A percentile compares a stretch with the other conserved stretches of the same genome.
These are phyloP conservation scores for Phaedon cochleariae DNA, from an alignment of 2,888 invertebrate genomes.

Conservation along the genomic window DNA sequence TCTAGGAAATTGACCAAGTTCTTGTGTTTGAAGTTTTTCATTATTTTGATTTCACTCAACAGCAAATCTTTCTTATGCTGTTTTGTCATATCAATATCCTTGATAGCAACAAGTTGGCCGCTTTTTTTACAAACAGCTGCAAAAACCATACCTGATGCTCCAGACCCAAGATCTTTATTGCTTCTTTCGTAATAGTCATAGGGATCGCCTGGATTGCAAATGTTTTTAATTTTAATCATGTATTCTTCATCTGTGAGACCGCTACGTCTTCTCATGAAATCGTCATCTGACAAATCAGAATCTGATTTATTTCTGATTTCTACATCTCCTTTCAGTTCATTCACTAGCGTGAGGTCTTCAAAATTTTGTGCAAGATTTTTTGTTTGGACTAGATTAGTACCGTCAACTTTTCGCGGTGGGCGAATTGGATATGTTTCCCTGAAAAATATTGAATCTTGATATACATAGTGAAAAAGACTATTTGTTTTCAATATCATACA, in stretches of 20 bases:
- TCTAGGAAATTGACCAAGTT: conserved; percentile 94
- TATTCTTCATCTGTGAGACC: conserved; percentile 77
- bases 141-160: conserved; percentile 92
- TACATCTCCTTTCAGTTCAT: conserved; percentile 56
- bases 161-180: conserved; percentile 87
- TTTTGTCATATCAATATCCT: conserved; percentile 93
- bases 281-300: conserved; percentile 48
- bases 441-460: not conserved
- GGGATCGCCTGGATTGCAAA: conserved; percentile 87
- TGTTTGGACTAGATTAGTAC: conserved; percentile 49
- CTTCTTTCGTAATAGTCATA: conserved; percentile 78
- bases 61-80: conserved; percentile 97
- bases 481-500: too few relatives aligned
- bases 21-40: conserved; percentile 91
- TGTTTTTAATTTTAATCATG: conserved; percentile 73
- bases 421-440: conserved; percentile 59
- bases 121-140: conserved; percentile 82
- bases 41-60: conserved; percentile 91
- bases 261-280: conserved; percentile 60
- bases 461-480: too few relatives aligned
- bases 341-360: conserved; percentile 57
- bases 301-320: conserved; percentile 58
- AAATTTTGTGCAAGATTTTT: conserved; percentile 59
- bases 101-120: conserved; percentile 87
- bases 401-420: conserved; percentile 60